Evolutionary conservation across 2,888 invertebrate species (phyloP).

Genomic region (Yponomeuta sedellus): DNA sequence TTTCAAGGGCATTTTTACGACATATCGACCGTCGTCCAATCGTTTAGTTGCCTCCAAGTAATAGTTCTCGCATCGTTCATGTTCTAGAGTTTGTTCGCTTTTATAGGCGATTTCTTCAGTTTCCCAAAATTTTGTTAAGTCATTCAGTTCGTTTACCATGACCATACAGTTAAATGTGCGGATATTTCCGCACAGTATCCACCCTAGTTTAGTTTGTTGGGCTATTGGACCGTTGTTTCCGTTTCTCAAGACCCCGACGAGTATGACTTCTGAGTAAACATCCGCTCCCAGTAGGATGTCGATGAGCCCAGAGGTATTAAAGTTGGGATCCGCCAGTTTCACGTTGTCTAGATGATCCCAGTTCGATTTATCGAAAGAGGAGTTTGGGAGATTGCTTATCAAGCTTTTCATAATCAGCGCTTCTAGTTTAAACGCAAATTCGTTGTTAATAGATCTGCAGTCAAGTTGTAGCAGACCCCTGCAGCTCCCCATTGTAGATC

Average conservation of each 20-base stretch:
- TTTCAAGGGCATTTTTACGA: conserved; percentile 22
- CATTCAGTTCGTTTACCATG: conserved; percentile 18
- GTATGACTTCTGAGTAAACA: conserved; percentile 18
- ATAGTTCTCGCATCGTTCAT: conserved; percentile 20
- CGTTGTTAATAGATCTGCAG: conserved; percentile 10
- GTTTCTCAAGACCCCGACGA: conserved; percentile 19
- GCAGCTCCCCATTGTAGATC: neutral
- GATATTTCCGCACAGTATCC: conserved; percentile 18
- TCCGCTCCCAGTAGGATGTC: conserved; percentile 15
- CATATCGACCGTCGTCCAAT: conserved; percentile 19
- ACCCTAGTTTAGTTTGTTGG: conserved; percentile 21
- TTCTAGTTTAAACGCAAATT: neutral
- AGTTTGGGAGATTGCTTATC: conserved; percentile 5
- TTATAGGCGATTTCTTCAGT: conserved; percentile 17
- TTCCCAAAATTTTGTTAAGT: conserved; percentile 22
- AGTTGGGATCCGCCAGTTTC: conserved; percentile 19
- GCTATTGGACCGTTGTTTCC: conserved; percentile 17
- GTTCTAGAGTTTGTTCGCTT: neutral
- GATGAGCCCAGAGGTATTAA: conserved; percentile 15
- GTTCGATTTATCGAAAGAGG: conserved; percentile 2
- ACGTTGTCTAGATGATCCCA: conserved; percentile 12
- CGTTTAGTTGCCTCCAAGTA: conserved; percentile 20
- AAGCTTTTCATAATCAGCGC: conserved; percentile 6
- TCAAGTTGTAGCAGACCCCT: neutral
- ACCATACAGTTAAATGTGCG: conserved; percentile 21